Evolutionary conservation across 2,797 vertebrate genomes (phyloP), one percentile per base, ranked within the genome.

Genomic region (Chelmon rostratus): DNA sequence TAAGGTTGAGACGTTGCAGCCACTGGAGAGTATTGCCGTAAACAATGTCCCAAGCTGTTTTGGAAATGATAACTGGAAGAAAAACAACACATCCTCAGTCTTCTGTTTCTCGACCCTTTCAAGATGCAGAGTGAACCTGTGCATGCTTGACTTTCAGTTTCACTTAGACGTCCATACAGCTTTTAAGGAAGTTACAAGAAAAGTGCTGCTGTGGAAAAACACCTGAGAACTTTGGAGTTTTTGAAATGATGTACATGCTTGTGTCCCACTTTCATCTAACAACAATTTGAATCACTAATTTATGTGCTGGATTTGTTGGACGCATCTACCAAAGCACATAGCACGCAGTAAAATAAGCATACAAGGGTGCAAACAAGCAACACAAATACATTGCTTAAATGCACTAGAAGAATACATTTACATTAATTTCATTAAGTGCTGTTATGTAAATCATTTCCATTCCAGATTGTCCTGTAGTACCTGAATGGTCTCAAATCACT

Each of bases 61-160:
- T 74, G 71, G 82, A 82, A 85, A 70, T 62, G 85, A 91, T 90
- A 90, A 88, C 69, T 49, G 37, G n/a, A 2, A 19, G 56, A 63
- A 66, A 35, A 13, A 37, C 5, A 11, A 35, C 47, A 35, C 56
- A 31, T 76, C 6, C 50, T 38, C 67, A 19, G 37, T 76, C 77
- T 61, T 68, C 78, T 87, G 84, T 78, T 88, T 71, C 28, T 53
- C 53, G 69, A 87, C 89, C 62, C 49, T 81, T 59, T 74, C 85
- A 82, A 91, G 83, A 84, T 88, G 85, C 79, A 67, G 73, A 63
- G 50, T 87, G 81, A 88, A 81, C 84, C 73, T 28, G 1, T n/a
- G 8, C 70, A 54, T 19, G 62, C 56, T 67, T 33, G 28, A 68
- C 47, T 68, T 59, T 61, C 42, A 50, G 1, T 69, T 80, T 79